phyloP scores from a whole-genome alignment of 2,888 invertebrate genomes.

The Empis livida region DNA sequence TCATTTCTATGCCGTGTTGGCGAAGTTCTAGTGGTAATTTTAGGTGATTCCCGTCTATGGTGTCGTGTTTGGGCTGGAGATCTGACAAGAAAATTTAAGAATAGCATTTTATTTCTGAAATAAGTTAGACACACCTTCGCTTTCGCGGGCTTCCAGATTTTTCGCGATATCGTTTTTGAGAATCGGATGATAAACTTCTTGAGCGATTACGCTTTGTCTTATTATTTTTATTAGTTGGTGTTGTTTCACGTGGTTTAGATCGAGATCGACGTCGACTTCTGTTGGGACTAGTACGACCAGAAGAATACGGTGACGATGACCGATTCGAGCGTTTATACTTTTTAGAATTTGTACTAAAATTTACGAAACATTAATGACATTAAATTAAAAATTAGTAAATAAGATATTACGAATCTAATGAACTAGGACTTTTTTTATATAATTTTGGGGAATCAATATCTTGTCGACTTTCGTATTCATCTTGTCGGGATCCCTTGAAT shows the following conservation, averaged over 20 bases:
- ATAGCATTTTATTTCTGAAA: background rate
- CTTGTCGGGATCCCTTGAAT: constrained; percentile 8
- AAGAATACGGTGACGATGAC: constrained; percentile 24
- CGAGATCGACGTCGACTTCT: constrained; percentile 34
- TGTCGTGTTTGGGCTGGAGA: constrained; percentile 8
- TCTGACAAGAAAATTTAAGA: constrained; percentile 7
- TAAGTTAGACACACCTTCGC: constrained; percentile 7
- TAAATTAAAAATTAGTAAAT: background rate
- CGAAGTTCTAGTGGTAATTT: constrained; percentile 23
- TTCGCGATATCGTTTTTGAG: constrained; percentile 27
- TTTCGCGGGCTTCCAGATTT: constrained; percentile 17
- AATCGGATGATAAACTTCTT: constrained; percentile 22
- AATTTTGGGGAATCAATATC: constrained; percentile 24
- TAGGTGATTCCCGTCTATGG: constrained; percentile 23
- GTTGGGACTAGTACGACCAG: constrained; percentile 27
- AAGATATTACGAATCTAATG: constrained; percentile 14
- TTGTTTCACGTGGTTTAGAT: constrained; percentile 32
- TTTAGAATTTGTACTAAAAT: constrained; percentile 14
- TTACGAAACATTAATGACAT: constrained; percentile 2
- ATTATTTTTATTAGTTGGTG: constrained; percentile 22
- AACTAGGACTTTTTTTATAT: constrained; percentile 18
- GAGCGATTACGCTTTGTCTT: constrained; percentile 24
- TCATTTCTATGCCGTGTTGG: constrained; percentile 27
- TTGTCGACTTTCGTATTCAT: constrained; percentile 11
- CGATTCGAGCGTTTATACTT: constrained; percentile 19